Evolutionary conservation across 2,113 vertebrate species (phyloP).

Genomic region (Rissa tridactyla): DNA sequence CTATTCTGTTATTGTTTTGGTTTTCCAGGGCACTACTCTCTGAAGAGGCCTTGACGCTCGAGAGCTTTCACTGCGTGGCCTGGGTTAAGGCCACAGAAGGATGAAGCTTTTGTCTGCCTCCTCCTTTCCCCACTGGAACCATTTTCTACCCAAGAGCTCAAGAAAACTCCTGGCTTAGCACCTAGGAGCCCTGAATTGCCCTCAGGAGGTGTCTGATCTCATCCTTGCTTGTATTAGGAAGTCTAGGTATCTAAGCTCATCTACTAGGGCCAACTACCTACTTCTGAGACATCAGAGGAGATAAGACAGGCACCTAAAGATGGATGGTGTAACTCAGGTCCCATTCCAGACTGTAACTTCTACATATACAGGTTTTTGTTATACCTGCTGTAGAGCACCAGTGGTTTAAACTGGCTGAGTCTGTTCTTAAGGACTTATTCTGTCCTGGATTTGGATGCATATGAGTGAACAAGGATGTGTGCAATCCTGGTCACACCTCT

Average conservation of each 20-base stretch:
- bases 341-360: neutral
- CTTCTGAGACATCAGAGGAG: neutral
- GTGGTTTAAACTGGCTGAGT: neutral
- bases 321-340: neutral
- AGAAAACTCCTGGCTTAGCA: conserved; percentile 1
- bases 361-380: neutral
- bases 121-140: neutral
- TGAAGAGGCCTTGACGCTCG: neutral
- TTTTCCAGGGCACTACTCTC: neutral
- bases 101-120: neutral
- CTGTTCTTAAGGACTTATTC: neutral
- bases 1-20: neutral
- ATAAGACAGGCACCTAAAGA: neutral
- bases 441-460: neutral
- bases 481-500: neutral
- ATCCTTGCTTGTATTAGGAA: conserved; percentile 1
- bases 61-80: neutral
- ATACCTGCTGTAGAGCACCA: neutral
- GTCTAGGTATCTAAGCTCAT: neutral
- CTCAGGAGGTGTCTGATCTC: conserved; percentile 2
- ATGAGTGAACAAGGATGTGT: neutral
- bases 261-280: neutral
- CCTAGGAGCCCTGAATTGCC: neutral
- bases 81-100: neutral
- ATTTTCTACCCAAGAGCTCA: neutral